Base-by-base conservation (phyloP, 2,888 invertebrate genomes). In the Limnephilus auricula region DNA sequence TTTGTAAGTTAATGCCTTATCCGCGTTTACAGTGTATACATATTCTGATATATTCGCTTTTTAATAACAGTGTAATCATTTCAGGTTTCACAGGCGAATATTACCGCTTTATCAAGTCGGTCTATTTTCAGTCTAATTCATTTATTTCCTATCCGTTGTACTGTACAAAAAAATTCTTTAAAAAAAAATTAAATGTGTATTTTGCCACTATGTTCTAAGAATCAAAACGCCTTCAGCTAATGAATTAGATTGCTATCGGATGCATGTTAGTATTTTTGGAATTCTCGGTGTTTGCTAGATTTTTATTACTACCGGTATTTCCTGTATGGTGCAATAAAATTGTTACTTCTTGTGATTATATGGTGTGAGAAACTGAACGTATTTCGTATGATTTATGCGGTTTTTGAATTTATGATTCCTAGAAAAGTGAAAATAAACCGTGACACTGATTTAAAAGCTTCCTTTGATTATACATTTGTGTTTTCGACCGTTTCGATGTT, bases 191-290 rank as follows among this genome's bases (percentile, higher is more conserved):
- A 86, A 88, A 40, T 78, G n/a, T n/a, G 78, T 30, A 34, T 45
- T 37, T 25, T 88, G 34, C 3, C 32, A 12, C 65, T 34, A 34
- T n/a, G 65, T 65, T 65, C 25, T 65, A 9, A 9, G 65, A 79
- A 88, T n/a, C 65, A 34, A 88, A 88, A 88, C 32, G 80, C 91
- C 90, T 82, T 18, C 34, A 85, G 91, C 90, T 86, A 83, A 91
- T n/a, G n/a, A n/a, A n/a, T 91, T 89, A 92, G 92, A 92, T 92
- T 88, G 40, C 34, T 78, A 92, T 92, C 92, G n/a, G 34, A 34
- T 79, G n/a, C 18, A 78, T 13, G 5, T 32, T 65, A 30, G 34
- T 50, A 18, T 88, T 34, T 87, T 88, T 85, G 89, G 50, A 45
- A 18, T 83, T 84, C 65, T 65, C 65, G 9, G 25, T 65, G 65